These are phyloP conservation scores for Seira sanloemensis DNA, from an alignment of 2,888 invertebrate genomes.

Conservation along the genomic window DNA sequence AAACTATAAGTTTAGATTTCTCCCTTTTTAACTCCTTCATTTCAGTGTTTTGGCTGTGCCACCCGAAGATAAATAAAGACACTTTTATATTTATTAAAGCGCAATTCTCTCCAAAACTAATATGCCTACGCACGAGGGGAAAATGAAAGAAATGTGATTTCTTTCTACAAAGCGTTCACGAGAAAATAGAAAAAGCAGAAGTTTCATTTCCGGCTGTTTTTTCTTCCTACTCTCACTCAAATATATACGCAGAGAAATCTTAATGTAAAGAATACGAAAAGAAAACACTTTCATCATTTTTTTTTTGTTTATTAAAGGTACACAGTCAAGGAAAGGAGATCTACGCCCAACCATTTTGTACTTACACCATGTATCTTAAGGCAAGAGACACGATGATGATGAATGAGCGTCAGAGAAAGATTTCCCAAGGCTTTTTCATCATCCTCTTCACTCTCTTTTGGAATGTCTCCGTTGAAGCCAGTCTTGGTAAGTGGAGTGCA, in stretches of 20 bases:
- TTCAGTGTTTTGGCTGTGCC: background rate
- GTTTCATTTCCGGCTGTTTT: conserved; percentile 46
- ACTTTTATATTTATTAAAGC: background rate
- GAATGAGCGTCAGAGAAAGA: conserved; percentile 58
- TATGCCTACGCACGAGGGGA: too few relatives aligned
- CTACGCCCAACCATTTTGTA: background rate
- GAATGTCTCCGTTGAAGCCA: conserved; percentile 63
- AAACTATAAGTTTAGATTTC: background rate
- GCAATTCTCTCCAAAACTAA: too few relatives aligned
- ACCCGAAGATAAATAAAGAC: background rate
- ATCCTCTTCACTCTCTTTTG: conserved; percentile 56
- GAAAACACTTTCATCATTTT: background rate
- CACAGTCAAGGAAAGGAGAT: conserved; percentile 1
- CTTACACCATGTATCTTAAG: conserved; percentile 24
- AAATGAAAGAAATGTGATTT: conserved; percentile 5
- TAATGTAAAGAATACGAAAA: background rate
- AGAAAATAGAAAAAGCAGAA: conserved; percentile 9
- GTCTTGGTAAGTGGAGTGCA: conserved; percentile 43
- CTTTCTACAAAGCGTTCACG: background rate
- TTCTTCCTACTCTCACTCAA: conserved; percentile 2
- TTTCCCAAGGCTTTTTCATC: conserved; percentile 64
- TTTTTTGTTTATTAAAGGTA: conserved; percentile 22
- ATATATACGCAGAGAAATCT: too few relatives aligned
- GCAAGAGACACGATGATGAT: conserved; percentile 50
- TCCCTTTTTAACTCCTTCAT: background rate